These are phyloP conservation scores for Synodontis membranacea DNA, from an alignment of 2,113 vertebrate genomes.

Conservation along the genomic window DNA sequence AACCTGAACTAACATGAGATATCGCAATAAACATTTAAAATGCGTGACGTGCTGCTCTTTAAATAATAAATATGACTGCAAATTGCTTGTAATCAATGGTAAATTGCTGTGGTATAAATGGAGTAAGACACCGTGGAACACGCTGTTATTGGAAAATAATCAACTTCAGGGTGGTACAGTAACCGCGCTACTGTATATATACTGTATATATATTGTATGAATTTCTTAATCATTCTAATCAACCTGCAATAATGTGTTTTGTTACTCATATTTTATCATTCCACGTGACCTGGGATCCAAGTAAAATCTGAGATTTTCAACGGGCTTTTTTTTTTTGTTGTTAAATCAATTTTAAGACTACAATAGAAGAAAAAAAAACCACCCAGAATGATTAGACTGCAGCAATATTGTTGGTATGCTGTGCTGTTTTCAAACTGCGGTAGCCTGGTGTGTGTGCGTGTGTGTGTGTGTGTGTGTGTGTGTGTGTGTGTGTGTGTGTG, in stretches of 20 bases:
- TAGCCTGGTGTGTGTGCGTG: conserved; percentile 1
- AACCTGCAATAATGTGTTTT: not conserved
- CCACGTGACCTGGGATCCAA: not conserved
- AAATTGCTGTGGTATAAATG: not conserved
- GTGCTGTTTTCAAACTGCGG: not conserved
- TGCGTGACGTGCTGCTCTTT: not conserved
- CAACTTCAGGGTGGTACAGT: not conserved
- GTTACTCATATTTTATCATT: not conserved
- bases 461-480: not conserved
- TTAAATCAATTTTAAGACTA: not conserved
- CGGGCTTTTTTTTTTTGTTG: not conserved
- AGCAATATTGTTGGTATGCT: not conserved
- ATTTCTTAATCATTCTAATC: not conserved
- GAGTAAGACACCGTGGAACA: not conserved
- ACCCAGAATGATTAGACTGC: not conserved
- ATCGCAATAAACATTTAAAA: not conserved
- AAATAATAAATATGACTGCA: not conserved
- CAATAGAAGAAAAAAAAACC: not conserved
- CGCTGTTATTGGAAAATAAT: not conserved
- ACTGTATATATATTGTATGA: not conserved
- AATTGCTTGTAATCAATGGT: not conserved
- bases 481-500: not conserved
- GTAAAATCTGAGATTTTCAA: not conserved
- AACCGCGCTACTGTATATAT: too few species aligned
- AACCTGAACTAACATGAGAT: not conserved